Percentiles rank a stretch among this genome's conserved stretches.
phyloP scores from a whole-genome alignment of 2,113 vertebrate genomes.

The Lipophrys pholis region DNA sequence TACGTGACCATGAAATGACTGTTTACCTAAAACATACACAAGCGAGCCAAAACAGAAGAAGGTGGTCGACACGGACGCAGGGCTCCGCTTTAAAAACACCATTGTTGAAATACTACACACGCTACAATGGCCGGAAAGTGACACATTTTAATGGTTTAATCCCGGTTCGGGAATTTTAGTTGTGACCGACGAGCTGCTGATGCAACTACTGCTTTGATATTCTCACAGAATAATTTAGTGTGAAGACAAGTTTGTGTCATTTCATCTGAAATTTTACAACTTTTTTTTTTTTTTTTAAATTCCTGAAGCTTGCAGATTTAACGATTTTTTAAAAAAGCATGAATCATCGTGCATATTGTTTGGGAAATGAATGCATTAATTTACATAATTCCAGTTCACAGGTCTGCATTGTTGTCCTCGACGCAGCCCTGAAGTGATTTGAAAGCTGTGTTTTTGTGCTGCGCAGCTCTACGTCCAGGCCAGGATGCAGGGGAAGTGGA shows the following conservation, averaged over 20 bases:
- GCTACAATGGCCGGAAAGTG: constrained; percentile 47
- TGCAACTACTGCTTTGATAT: neutral
- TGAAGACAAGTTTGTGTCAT: neutral
- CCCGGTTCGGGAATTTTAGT: constrained; percentile 6
- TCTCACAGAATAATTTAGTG: neutral
- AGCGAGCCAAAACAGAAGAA: constrained; percentile 40
- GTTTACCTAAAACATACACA: constrained; percentile 42
- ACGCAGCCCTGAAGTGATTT: neutral
- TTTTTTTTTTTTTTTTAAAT: too few relatives aligned
- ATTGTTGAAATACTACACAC: constrained; percentile 50
- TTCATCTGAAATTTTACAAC: too few relatives aligned
- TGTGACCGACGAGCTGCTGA: constrained; percentile 3
- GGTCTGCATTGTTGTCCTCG: too few relatives aligned
- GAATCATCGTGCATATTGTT: too few relatives aligned
- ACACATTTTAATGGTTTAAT: constrained; percentile 16
- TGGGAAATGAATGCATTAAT: too few relatives aligned
- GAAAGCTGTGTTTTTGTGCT: neutral
- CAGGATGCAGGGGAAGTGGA: constrained; percentile 90
- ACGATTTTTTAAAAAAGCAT: too few relatives aligned
- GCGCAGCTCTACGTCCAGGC: constrained; percentile 91
- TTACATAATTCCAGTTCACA: too few relatives aligned
- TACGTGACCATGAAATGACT: neutral
- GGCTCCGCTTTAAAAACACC: constrained; percentile 42
- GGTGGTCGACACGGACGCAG: neutral
- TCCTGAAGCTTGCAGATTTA: too few relatives aligned